Percentiles rank a stretch among this genome's conserved stretches.
Conservation (phyloP, 2,797 vertebrate species). For the Lacerta agilis region DNA sequence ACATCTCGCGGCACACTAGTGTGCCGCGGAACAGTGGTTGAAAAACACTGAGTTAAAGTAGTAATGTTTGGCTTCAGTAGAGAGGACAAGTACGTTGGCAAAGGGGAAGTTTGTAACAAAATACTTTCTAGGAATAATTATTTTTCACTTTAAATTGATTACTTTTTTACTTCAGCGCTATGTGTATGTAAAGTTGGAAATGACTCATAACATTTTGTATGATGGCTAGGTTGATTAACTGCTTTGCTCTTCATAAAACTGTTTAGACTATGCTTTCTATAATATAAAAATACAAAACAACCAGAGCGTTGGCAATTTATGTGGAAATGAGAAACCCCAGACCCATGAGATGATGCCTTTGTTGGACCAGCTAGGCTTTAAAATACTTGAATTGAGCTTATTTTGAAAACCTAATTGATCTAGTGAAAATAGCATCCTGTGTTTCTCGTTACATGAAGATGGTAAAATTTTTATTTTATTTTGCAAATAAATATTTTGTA, state of each 20-base stretch:
- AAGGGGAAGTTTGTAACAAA: background rate
- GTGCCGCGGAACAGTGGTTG: too few species aligned
- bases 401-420: background rate
- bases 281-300: background rate
- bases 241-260: background rate
- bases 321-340: background rate
- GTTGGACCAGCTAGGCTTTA: background rate
- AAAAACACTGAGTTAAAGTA: slow-evolving; percentile 10
- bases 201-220: slow-evolving; percentile 16
- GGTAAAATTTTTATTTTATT: background rate
- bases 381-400: background rate
- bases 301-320: background rate
- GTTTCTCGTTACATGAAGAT: background rate
- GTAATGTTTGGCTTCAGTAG: slow-evolving; percentile 4
- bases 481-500: background rate
- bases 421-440: background rate
- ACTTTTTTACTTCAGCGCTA: slow-evolving; percentile 3
- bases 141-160: background rate
- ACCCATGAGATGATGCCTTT: background rate
- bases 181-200: slow-evolving; percentile 16
- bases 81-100: fast-evolving
- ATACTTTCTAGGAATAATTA: slow-evolving; percentile 11
- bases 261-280: background rate
- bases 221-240: background rate
- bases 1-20: too few species aligned